Percentiles rank a stretch among this genome's conserved stretches.
Evolutionary conservation across 2,113 vertebrate genomes (phyloP).

Genomic region (Macrotis lagotis): DNA sequence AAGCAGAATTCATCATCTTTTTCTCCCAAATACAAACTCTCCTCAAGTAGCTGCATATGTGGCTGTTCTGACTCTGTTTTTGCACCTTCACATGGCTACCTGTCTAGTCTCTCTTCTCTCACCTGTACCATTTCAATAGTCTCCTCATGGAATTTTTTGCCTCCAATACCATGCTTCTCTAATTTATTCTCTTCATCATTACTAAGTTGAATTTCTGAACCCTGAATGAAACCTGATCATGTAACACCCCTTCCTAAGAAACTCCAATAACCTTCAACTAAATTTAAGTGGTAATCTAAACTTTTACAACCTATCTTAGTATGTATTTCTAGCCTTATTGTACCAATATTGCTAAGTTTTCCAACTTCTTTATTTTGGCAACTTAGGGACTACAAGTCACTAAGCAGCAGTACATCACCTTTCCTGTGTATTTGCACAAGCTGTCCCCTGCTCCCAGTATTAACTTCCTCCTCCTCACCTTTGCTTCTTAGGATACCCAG

Average conservation of each 20-base stretch:
- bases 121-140: background rate
- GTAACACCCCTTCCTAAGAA: background rate
- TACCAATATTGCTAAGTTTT: too few species aligned
- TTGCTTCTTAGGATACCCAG: too few species aligned
- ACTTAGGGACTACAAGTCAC: too few species aligned
- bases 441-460: too few species aligned
- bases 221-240: background rate
- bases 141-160: background rate
- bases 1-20: background rate
- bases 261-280: background rate
- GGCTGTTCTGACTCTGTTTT: too few species aligned
- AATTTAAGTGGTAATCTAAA: background rate
- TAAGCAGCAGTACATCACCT: too few species aligned
- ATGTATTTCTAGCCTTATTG: too few species aligned
- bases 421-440: too few species aligned
- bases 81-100: too few species aligned
- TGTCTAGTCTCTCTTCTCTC: background rate
- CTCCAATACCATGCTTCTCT: background rate
- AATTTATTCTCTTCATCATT: background rate
- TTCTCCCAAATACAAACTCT: background rate
- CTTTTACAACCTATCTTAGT: background rate
- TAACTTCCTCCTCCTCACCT: too few species aligned
- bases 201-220: background rate
- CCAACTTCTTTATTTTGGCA: too few species aligned
- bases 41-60: background rate